phyloP scores from a whole-genome alignment of 1,140 invertebrate genomes.

The Thrips palmi region DNA sequence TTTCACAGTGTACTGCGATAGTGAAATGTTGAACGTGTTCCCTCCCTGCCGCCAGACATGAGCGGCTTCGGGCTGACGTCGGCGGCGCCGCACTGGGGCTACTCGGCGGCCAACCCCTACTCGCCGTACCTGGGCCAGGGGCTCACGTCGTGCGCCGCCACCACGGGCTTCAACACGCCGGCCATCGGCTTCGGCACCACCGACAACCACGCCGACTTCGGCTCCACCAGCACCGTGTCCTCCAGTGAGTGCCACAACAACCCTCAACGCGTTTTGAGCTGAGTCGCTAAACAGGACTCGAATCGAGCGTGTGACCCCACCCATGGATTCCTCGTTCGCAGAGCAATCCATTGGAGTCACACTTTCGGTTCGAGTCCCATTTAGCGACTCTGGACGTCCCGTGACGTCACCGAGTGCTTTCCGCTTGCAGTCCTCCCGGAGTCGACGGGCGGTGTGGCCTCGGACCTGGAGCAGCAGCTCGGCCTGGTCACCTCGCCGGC shows the following conservation, averaged over 20 bases:
- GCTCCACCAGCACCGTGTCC: conserved; percentile 21
- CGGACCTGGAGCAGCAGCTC: conserved; percentile 51
- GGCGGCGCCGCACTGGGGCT: conserved; percentile 67
- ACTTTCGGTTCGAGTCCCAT: too few species aligned
- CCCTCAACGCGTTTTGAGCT: conserved; percentile 1
- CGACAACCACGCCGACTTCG: conserved; percentile 34
- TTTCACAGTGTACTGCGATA: too few species aligned
- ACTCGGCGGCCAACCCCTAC: conserved; percentile 60
- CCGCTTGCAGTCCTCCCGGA: conserved; percentile 42
- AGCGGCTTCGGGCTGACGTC: conserved; percentile 54
- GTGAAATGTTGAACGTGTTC: background rate
- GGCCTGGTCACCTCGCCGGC: conserved; percentile 23
- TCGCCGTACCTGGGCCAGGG: conserved; percentile 50
- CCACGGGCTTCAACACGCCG: conserved; percentile 43
- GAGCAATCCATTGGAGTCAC: too few species aligned
- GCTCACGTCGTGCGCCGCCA: conserved; percentile 33
- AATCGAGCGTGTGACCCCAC: too few species aligned
- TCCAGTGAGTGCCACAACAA: conserved; percentile 20
- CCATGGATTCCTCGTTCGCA: too few species aligned
- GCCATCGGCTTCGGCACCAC: conserved; percentile 33
- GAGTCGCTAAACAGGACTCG: too few species aligned
- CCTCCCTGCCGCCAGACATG: conserved; percentile 36
- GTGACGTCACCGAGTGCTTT: background rate
- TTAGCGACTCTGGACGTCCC: background rate
- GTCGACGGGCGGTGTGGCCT: conserved; percentile 28